A percentile compares a stretch with the other conserved stretches of the same genome.
Conservation (phyloP, 2,797 vertebrate genomes). For the Carcharodon carcharias region DNA sequence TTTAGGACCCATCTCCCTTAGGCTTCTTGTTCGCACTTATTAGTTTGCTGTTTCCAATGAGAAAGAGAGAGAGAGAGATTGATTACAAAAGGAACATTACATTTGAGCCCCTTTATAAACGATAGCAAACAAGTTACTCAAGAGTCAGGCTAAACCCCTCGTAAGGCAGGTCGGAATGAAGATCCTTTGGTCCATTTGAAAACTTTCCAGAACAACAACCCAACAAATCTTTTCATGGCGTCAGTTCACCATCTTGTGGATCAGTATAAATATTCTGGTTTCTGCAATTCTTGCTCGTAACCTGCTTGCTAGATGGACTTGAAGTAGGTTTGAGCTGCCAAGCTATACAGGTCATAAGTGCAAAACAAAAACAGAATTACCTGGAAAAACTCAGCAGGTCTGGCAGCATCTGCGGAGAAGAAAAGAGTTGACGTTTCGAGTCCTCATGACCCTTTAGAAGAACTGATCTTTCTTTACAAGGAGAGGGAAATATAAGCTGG, state of each 20-base stretch:
- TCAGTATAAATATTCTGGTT: not conserved
- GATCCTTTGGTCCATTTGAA: not conserved
- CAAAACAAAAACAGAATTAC: too few species aligned
- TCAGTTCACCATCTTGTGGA: not conserved
- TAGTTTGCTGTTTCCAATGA: not conserved
- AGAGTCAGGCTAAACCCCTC: not conserved
- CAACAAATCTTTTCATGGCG: not conserved
- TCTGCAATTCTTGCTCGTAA: not conserved
- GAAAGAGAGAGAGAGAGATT: not conserved
- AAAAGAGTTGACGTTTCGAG: too few species aligned
- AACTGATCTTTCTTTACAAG: too few species aligned
- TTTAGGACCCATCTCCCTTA: constrained; percentile 20
- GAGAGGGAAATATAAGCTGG: too few species aligned
- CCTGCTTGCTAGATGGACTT: not conserved
- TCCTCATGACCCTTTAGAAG: too few species aligned
- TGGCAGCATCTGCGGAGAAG: too few species aligned
- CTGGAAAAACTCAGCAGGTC: too few species aligned
- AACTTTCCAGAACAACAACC: not conserved
- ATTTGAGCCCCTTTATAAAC: not conserved
- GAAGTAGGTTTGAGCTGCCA: not conserved
- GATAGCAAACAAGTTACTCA: not conserved
- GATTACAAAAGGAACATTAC: not conserved
- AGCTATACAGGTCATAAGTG: not conserved
- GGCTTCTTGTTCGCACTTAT: constrained; percentile 29
- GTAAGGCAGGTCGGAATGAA: not conserved